Evolutionary conservation across 37 sponge, comb jelly and placozoan genomes (phyloP).

Genomic region (Beroe ovata): DNA sequence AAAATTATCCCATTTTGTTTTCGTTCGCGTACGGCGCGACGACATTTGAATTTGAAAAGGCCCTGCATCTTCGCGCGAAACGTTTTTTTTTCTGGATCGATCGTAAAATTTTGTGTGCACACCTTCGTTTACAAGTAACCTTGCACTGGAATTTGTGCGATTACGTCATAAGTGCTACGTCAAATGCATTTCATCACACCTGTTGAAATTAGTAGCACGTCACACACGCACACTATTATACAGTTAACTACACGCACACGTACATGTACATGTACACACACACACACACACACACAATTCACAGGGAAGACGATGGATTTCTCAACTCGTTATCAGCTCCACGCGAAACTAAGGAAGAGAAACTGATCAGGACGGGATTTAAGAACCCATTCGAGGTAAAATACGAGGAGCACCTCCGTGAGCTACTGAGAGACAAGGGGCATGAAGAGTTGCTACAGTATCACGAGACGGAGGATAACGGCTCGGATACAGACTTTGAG

Average conservation of each 20-base stretch:
- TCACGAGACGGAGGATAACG: constrained; percentile 33
- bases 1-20: background rate
- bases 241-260: too few species aligned
- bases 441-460: constrained; percentile 35
- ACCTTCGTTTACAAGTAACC: background rate
- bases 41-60: background rate
- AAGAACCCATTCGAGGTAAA: constrained; percentile 47
- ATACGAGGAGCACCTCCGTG: constrained; percentile 17
- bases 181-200: too few species aligned
- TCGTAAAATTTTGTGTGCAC: background rate
- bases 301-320: constrained; percentile 54
- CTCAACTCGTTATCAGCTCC: constrained; percentile 14
- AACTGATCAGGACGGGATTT: constrained; percentile 18
- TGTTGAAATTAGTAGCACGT: too few species aligned
- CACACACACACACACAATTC: too few species aligned
- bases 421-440: background rate
- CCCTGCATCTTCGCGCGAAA: background rate
- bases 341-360: constrained; percentile 14
- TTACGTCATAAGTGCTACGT: too few species aligned
- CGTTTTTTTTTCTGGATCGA: background rate
- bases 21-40: background rate
- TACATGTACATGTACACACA: too few species aligned
- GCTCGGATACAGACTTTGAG: constrained; percentile 64
- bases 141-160: too few species aligned
- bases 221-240: too few species aligned